Evolutionary conservation across 2,797 vertebrate species (phyloP), one percentile per base, ranked within the genome.

Genomic region (Mormyrus proboscirostris): DNA sequence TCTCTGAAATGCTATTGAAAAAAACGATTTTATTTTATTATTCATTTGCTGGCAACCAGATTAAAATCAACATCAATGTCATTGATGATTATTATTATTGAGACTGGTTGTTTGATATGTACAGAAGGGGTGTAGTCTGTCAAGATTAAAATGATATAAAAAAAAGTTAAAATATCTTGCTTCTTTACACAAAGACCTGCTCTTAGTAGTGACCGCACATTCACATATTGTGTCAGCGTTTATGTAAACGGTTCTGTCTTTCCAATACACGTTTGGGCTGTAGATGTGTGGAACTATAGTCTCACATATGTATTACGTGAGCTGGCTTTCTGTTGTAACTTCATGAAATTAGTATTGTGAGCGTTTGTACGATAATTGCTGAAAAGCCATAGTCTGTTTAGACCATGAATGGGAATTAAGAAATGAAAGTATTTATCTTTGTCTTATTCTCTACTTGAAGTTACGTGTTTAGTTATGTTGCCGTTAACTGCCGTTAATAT

Each of bases 71-170:
- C 44, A 82, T 47, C 44, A 84, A 16, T 86, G 55, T 12, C 55
- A 86, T 86, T 86, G 55, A 38, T 57, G 51, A 57, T 55, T 16
- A 86, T 86, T 29, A 53, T 86, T 25, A 57, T 14, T 86, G 12
- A 86, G 14, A 29, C 49, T 49, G 82, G 41, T 84, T 86, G 47
- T 86, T 86, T 55, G 1, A 85, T n/a, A 86, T 86, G 84, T 86
- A 86, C 84, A 53, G 49, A 86, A 53, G 44, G 82, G 22, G 51
- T 53, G 50, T 86, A 86, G 44, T 86, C 84, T 86, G 84, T 86
- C 51, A 53, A 50, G 49, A 86, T 86, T 86, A 57, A 86, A 86
- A 86, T 55, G 47, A 86, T 33, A 57, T 57, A 53, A 49, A 47
- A 84, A 84, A 49, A 55, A 55, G 19, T 22, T 33, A 55, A 86